Evolutionary conservation across 1,140 invertebrate genomes (phyloP).

Genomic region (Sinonovacula constricta): DNA sequence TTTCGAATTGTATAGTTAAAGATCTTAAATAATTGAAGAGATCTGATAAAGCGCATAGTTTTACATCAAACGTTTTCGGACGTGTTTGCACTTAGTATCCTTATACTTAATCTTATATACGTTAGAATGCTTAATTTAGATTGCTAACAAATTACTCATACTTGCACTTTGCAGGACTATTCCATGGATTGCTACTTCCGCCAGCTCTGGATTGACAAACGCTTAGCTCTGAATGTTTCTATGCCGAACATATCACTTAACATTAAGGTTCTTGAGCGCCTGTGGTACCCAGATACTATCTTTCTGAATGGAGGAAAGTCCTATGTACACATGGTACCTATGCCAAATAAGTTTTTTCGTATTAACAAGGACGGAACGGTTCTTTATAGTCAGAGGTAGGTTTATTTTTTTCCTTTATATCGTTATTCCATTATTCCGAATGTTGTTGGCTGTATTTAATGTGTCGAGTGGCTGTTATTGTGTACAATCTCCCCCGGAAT

Average conservation of each 20-base stretch:
- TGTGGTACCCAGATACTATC: constrained; percentile 76
- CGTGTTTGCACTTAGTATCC: no score
- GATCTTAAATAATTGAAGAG: no score
- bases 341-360: constrained; percentile 77
- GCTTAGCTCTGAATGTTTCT: constrained; percentile 69
- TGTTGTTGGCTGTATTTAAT: background rate
- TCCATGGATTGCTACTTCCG: constrained; percentile 77
- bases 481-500: no score
- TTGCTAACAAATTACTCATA: background rate
- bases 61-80: no score
- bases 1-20: no score
- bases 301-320: constrained; percentile 79
- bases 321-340: constrained; percentile 78
- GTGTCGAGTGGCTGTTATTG: no score
- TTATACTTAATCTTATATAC: no score
- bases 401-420: background rate
- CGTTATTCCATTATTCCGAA: background rate
- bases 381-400: constrained; percentile 73
- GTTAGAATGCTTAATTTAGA: no score
- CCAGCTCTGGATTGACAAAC: constrained; percentile 70
- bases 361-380: constrained; percentile 72
- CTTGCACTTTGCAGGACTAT: constrained; percentile 65
- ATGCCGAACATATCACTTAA: constrained; percentile 64
- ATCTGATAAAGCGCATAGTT: no score
- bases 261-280: constrained; percentile 67